Base-by-base conservation (phyloP, 2,888 invertebrate genomes). In the Apeira syringaria region DNA sequence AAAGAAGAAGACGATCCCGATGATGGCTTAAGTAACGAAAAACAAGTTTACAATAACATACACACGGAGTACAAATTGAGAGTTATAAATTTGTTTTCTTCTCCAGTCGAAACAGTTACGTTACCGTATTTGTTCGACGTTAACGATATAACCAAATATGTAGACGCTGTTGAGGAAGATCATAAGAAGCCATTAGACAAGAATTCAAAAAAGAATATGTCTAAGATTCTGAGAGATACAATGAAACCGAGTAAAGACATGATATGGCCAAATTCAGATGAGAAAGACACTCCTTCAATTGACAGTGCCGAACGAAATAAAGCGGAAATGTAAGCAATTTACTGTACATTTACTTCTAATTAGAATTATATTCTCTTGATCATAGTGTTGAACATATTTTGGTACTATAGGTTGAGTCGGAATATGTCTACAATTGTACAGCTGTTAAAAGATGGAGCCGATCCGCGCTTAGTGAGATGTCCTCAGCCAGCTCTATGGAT, bases 401-500 rank as follows among this genome's bases (percentile, higher is more conserved):
- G 1, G 5, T 56, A 64, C 61, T 78, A 69, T 70, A 91, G 91
- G 50, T 54, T 74, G 43, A 63, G 74, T 20, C 54, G 44, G 17
- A 74, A 73, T 22, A 68, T 72, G 64, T 17, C 47, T 8, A 80
- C 80, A 0, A 78, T 87, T 35, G 29, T 61, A 0, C 74, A 79
- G 47, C 50, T 88, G 17, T 50, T 87, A 25, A 37, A 53, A 1
- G 68, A 78, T 32, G 87, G 86, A 5, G 86, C 87, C 0, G 61
- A 80, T 44, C 84, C 85, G 0, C 61, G 57, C 5, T 56, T 71
- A 8, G 75, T 80, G 5, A 56, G 53, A 10, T 84, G 74, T 65
- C 87, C 88, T 1, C 79, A 80, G 26, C 67, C 84, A 2, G 78
- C 83, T 1, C 46, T 87, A 2, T 62, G 75, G 12, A 66, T 80